Base-by-base conservation (phyloP, 2,888 invertebrate species). In the Ypsolopha sequella region DNA sequence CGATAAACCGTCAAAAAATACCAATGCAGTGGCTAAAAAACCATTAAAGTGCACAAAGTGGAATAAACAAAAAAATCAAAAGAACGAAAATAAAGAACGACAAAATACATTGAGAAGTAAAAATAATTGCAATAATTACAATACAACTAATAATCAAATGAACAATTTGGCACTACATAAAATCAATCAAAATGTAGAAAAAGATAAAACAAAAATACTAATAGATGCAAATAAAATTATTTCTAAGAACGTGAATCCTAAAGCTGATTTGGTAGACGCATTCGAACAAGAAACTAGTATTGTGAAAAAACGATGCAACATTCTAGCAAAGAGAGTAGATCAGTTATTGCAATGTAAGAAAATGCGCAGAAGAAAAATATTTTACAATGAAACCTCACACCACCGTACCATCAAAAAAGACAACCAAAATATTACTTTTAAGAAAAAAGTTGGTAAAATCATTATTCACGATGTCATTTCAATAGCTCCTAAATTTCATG, bases 301-400 rank as follows among this genome's bases (percentile, higher is more conserved):
- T 34, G 56, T 68, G 2, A 59, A 62, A 55, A 56, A 54, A 48
- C 64, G 61, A 55, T 65, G 64, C 54, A 53, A 64, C 4, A 38
- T 60, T 33, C 50, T 66, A 51, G 56, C 56, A 2, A 51, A 59
- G 51, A 54, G 61, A 56, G 59, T 57, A 9, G 54, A 60, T 24
- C 11, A 57, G 24, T n/a, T 62, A 2, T 50, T 49, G 36, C 57
- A 53, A 36, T 33, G 47, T 24, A 58, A 54, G 56, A 58, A 59
- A 50, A 51, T 56, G 48, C 56, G 45, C 8, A 58, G 56, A 36
- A 51, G 54, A 36, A 55, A 58, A 49, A 45, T 57, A 43, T 53
- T 48, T 39, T 43, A 55, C 9, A 64, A 63, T 49, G 58, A 66
- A 60, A 57, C 53, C 14, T 50, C 60, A 39, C 53, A 60, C n/a